Evolutionary conservation across 1,140 invertebrate genomes (phyloP).

Genomic region (Trachelipus rathkii): DNA sequence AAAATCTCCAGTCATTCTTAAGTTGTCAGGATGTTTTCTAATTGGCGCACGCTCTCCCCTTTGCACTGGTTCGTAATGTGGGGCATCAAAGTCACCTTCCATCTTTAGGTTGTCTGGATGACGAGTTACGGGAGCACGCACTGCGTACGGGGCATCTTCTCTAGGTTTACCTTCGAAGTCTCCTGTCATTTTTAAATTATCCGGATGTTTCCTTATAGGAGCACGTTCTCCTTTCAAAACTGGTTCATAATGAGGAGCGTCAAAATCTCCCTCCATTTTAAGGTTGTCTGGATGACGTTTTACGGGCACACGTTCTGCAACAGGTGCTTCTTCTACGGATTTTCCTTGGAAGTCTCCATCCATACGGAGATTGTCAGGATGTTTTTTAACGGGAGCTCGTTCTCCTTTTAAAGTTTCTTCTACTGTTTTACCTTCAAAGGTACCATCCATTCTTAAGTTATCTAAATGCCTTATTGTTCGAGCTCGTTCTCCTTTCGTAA

Average conservation of each 20-base stretch:
- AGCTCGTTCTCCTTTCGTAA: constrained; percentile 51
- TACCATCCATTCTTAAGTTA: constrained; percentile 51
- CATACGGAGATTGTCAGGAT: constrained; percentile 57
- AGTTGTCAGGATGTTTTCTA: constrained; percentile 46
- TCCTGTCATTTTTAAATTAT: constrained; percentile 57
- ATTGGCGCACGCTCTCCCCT: constrained; percentile 57
- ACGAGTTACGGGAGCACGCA: constrained; percentile 50
- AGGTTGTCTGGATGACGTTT: not conserved
- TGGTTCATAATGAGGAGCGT: constrained; percentile 22
- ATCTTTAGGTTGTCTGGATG: constrained; percentile 57
- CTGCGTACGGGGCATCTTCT: constrained; percentile 45
- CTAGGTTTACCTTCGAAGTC: constrained; percentile 31
- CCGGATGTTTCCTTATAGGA: constrained; percentile 51
- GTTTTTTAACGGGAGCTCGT: constrained; percentile 51
- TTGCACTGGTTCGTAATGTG: constrained; percentile 28
- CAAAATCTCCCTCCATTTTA: constrained; percentile 57
- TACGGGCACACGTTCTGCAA: not conserved
- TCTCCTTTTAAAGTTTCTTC: constrained; percentile 48
- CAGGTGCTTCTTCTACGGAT: constrained; percentile 28
- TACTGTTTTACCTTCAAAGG: constrained; percentile 28
- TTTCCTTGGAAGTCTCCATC: constrained; percentile 56
- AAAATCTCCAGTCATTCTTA: constrained; percentile 48
- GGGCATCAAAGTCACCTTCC: constrained; percentile 54
- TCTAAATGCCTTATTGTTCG: constrained; percentile 54
- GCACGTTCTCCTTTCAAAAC: constrained; percentile 51